These are phyloP conservation scores for Torymus auratus DNA, from an alignment of 2,888 invertebrate genomes.

Conservation along the genomic window DNA sequence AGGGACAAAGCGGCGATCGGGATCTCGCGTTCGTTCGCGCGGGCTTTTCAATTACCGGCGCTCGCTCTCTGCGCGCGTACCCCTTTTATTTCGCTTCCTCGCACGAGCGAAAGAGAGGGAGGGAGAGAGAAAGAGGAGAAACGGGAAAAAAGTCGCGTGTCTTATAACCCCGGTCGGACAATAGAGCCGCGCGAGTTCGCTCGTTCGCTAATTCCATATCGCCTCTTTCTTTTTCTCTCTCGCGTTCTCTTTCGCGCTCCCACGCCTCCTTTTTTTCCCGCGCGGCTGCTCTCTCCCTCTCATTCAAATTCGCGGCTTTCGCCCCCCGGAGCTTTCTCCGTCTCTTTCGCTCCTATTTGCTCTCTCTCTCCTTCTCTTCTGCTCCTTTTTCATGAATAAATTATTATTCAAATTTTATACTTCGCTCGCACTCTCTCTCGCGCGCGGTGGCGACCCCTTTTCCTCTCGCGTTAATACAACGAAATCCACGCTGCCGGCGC, in stretches of 20 bases:
- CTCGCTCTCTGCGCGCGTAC: constrained; percentile 26
- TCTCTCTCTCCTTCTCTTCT: constrained; percentile 30
- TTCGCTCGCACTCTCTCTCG: constrained; percentile 1
- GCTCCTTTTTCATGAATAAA: constrained; percentile 57
- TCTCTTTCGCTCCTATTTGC: constrained; percentile 14
- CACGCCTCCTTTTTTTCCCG: constrained; percentile 29
- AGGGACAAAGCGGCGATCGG: constrained; percentile 69
- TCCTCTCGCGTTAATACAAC: constrained; percentile 51
- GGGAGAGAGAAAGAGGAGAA: not conserved
- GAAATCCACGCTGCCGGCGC: constrained; percentile 46
- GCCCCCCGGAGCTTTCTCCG: constrained; percentile 33
- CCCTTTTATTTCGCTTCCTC: not conserved
- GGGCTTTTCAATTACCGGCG: constrained; percentile 71
- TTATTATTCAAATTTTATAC: constrained; percentile 57
- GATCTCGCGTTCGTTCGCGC: constrained; percentile 66
- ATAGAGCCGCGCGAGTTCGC: constrained; percentile 18
- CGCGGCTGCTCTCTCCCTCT: constrained; percentile 31
- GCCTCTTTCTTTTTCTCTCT: not conserved
- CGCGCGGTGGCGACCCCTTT: constrained; percentile 38
- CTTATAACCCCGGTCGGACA: constrained; percentile 38
- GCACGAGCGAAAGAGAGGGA: not conserved
- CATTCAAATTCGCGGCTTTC: constrained; percentile 51
- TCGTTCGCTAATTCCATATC: too few species aligned
- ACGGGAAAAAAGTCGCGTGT: constrained; percentile 28
- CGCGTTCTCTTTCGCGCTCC: not conserved